Conservation (phyloP, 2,113 vertebrate species). For the Tauraco erythrolophus region DNA sequence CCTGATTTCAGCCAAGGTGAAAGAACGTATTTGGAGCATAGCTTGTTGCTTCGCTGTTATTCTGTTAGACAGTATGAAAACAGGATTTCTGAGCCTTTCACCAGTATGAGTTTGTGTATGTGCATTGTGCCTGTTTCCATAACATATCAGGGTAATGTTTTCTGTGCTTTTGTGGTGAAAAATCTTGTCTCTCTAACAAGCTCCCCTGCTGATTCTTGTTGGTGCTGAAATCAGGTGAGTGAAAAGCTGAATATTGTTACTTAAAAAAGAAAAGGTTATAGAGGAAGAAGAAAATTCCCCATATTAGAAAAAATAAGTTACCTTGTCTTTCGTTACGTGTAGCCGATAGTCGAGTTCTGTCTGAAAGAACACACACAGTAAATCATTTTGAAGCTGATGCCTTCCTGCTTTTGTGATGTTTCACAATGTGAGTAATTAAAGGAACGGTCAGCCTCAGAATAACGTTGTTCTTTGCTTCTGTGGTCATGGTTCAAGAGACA, state of each 20-base stretch:
- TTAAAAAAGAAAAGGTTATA: background rate
- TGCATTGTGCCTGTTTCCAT: background rate
- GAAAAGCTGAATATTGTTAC: background rate
- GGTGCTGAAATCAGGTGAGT: background rate
- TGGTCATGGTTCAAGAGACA: background rate
- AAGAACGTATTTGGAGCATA: background rate
- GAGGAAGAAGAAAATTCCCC: background rate
- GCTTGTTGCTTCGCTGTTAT: background rate
- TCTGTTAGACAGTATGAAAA: background rate
- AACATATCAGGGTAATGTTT: background rate
- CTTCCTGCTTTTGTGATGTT: background rate
- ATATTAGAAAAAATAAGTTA: background rate
- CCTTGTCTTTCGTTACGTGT: background rate
- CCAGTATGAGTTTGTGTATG: background rate
- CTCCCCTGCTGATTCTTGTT: background rate
- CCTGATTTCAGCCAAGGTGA: background rate
- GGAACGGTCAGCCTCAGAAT: background rate
- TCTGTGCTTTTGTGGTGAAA: background rate
- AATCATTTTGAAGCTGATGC: background rate
- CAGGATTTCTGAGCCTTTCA: background rate
- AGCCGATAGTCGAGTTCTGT: background rate
- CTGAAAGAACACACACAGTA: background rate
- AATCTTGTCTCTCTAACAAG: background rate
- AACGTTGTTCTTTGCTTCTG: background rate
- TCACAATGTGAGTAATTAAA: background rate